A percentile compares a stretch with the other conserved stretches of the same genome.
phyloP scores from a whole-genome alignment of 2,113 vertebrate genomes.

The Rhipidura dahli region DNA sequence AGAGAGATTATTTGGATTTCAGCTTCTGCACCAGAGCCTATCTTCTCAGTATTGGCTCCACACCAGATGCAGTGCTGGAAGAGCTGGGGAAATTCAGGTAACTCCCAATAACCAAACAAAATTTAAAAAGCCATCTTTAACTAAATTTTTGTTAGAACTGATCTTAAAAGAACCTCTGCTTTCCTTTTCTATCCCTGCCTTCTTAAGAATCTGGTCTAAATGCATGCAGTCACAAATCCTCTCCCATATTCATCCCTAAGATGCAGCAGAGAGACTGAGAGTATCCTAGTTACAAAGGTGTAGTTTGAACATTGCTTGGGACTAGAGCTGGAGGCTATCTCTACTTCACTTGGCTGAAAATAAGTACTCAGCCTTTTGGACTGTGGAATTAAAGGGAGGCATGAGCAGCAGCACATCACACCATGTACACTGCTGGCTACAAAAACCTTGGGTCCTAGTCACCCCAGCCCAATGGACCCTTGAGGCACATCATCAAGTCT shows the following conservation, averaged over 20 bases:
- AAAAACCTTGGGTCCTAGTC: neutral
- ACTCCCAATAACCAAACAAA: neutral
- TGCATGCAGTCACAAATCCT: neutral
- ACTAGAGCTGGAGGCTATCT: neutral
- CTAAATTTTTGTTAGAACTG: neutral
- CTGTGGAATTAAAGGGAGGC: constrained; percentile 16
- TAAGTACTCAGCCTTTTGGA: constrained; percentile 16
- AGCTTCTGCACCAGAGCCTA: neutral
- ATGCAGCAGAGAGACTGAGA: neutral
- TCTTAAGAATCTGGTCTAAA: neutral
- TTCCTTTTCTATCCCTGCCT: neutral
- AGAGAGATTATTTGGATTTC: neutral
- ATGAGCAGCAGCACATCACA: neutral
- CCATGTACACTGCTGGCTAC: neutral
- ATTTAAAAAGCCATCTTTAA: neutral
- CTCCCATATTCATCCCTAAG: neutral
- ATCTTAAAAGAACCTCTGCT: neutral
- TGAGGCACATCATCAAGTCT: neutral
- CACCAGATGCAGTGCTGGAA: neutral
- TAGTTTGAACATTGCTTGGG: neutral
- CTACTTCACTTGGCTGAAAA: neutral
- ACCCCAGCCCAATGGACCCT: neutral
- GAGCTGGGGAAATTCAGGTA: neutral
- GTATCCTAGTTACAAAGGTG: neutral
- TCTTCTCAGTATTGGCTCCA: neutral